These are phyloP conservation scores for Trachemys scripta DNA, from an alignment of 2,113 vertebrate species.

Conservation along the genomic window DNA sequence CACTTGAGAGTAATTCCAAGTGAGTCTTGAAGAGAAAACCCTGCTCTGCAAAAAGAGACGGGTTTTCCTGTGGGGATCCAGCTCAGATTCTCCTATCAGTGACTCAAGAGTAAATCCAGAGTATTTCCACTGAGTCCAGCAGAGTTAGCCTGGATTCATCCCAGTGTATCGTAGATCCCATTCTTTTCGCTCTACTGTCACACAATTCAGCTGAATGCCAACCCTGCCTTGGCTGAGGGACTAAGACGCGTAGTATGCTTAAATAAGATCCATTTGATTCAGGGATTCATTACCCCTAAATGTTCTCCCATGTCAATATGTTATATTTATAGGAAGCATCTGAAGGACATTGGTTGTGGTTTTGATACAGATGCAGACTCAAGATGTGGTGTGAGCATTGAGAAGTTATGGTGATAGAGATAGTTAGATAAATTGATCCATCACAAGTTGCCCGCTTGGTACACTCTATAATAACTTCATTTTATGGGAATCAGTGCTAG, in stretches of 20 bases:
- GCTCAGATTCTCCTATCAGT: background rate
- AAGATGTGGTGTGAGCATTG: background rate
- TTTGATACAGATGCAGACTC: background rate
- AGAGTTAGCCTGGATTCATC: background rate
- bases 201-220: background rate
- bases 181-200: background rate
- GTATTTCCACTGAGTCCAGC: background rate
- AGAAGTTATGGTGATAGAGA: background rate
- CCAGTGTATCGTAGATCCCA: background rate
- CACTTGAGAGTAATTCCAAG: conserved; percentile 56
- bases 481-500: background rate
- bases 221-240: background rate
- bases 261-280: background rate
- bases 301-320: background rate
- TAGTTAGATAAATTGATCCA: background rate
- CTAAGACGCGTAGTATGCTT: background rate
- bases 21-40: conserved; percentile 42
- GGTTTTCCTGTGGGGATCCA: background rate
- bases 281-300: background rate
- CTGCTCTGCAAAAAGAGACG: background rate
- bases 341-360: background rate
- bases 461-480: background rate
- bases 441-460: background rate
- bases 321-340: background rate
- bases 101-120: background rate